Evolutionary conservation across 2,113 vertebrate genomes (phyloP), one percentile per base, ranked within the genome.

Genomic region (Columba janthina): DNA sequence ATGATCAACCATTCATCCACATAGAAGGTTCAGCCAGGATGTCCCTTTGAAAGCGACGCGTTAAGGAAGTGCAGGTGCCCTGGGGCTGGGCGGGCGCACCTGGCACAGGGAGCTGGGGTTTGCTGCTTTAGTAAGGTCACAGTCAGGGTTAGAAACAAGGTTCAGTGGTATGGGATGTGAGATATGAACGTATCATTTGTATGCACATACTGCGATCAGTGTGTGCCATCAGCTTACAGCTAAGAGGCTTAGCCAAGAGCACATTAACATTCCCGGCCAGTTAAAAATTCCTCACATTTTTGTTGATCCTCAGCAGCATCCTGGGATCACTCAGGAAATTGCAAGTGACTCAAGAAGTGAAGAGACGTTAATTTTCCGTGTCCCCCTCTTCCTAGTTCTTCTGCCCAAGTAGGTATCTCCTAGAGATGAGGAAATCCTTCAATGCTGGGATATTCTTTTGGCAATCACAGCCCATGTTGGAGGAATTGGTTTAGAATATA

Each of bases 201-300:
- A 48, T 72, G 57, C 31, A 31, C 53, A 34, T 66, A 24, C 73
- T 71, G 8, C 51, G 69, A 83, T 53, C 32, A 1, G 38, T 5
- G 64, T 54, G 46, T 26, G n/a, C 13, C 2, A 70, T 20, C 56
- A 69, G 80, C 3, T 3, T 18, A 34, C 0, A 56, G 65, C 87
- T 95, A 96, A 92, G 93, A 94, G 85, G 85, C 88, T 97, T 96
- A 97, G 91, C 92, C 82, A 88, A 74, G 66, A 89, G 81, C 96
- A 95, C 93, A 96, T 96, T 94, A 95, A 96, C 95, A 97, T 96
- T 97, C 94, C 88, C 0, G 2, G 56, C 58, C 62, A 85, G 57
- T 93, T 94, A 86, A 86, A 75, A 94, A 93, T 97, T 88, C 89
- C 60, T 79, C 46, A 79, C 85, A 87, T 95, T 93, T 94, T 96